Percentiles rank a stretch among this genome's conserved stretches.
Conservation (phyloP, 2,113 vertebrate species). For the Eulacestoma nigropectus region DNA sequence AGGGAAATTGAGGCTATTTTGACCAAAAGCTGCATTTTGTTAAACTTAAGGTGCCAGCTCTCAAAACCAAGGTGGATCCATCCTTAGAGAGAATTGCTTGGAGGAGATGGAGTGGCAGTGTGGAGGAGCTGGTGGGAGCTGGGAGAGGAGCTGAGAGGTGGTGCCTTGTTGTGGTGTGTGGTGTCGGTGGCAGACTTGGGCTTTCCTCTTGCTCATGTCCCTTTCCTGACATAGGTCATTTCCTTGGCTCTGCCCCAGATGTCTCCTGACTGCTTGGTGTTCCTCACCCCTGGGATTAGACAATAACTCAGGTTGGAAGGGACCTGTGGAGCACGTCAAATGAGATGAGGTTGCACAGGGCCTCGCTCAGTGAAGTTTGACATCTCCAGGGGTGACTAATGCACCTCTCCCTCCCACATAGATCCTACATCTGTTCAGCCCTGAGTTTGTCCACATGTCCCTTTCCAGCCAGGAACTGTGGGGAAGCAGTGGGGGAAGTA, state of each 20-base stretch:
- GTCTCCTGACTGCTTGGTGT: background rate
- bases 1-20: background rate
- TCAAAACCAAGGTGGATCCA: background rate
- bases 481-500: background rate
- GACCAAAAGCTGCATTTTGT: background rate
- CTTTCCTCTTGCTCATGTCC: slow-evolving; percentile 22
- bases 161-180: too few relatives aligned
- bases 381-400: background rate
- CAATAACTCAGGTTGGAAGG: background rate
- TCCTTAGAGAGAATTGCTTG: background rate
- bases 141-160: background rate
- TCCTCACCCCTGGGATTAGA: background rate
- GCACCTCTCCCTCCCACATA: background rate
- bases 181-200: background rate
- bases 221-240: background rate
- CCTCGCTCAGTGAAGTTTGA: background rate
- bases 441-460: background rate
- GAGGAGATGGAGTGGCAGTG: background rate
- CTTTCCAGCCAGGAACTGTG: background rate
- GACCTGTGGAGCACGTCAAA: background rate
- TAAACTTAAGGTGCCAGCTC: background rate
- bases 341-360: background rate
- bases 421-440: rapidly evolving
- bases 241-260: background rate
- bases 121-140: background rate